phyloP scores from a whole-genome alignment of 2,888 invertebrate genomes.

The Drosophila birchii region DNA sequence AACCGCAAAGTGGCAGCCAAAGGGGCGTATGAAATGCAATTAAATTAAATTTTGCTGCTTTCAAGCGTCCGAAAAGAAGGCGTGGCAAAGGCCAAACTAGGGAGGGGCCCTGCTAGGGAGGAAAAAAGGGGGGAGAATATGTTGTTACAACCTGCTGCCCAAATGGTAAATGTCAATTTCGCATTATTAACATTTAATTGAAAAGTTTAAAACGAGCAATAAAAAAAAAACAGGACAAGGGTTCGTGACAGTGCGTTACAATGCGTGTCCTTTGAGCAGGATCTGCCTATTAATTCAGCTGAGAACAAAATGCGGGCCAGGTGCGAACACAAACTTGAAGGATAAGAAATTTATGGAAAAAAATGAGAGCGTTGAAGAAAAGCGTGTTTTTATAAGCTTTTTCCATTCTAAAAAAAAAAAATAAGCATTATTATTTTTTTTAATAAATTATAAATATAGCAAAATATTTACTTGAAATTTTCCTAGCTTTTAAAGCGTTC shows the following conservation, averaged over 20 bases:
- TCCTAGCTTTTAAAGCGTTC: not conserved
- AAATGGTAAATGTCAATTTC: conserved; percentile 75
- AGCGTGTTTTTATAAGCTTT: not conserved
- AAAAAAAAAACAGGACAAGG: conserved; percentile 1
- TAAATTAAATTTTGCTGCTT: conserved; percentile 79
- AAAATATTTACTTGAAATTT: not conserved
- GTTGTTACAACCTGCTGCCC: conserved; percentile 53
- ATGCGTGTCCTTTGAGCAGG: conserved; percentile 45
- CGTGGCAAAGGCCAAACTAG: conserved; percentile 5
- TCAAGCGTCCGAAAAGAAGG: conserved; percentile 51
- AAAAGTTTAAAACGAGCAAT: conserved; percentile 51
- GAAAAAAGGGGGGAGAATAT: no score
- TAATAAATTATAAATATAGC: not conserved
- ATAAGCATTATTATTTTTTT: not conserved
- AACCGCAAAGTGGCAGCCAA: conserved; percentile 65
- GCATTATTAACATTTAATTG: conserved; percentile 75
- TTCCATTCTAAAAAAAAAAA: no score
- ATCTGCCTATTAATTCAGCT: conserved; percentile 2
- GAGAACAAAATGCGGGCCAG: conserved; percentile 20
- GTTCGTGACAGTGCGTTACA: conserved; percentile 48
- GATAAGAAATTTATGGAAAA: not conserved
- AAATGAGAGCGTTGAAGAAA: not conserved
- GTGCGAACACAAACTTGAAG: conserved; percentile 14
- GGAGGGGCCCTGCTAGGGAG: not conserved
- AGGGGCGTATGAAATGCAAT: conserved; percentile 80